Conservation (phyloP, 2,797 vertebrate species). For the Podarcis lilfordi region DNA sequence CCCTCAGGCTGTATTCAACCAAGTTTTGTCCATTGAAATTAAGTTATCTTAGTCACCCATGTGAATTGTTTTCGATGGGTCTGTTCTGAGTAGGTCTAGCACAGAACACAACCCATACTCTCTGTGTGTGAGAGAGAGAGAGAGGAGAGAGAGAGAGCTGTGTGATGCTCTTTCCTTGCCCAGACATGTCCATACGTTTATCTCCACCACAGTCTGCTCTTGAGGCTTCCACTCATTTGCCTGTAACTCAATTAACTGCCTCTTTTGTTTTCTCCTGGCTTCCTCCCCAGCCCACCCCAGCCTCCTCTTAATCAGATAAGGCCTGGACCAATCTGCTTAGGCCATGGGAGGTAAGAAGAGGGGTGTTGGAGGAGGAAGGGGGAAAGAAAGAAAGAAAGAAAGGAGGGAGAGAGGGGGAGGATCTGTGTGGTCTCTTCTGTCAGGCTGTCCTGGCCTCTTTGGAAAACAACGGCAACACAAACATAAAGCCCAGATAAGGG, state of each 20-base stretch:
- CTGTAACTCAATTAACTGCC: constrained; percentile 72
- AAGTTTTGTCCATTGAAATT: no score
- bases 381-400: not conserved
- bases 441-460: constrained; percentile 74
- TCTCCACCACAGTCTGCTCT: constrained; percentile 53
- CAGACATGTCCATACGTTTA: constrained; percentile 24
- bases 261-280: not conserved
- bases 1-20: no score
- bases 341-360: constrained; percentile 54
- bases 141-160: no score
- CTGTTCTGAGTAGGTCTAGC: no score
- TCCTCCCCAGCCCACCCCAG: not conserved
- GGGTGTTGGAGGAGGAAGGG: constrained; percentile 41
- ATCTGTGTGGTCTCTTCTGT: constrained; percentile 75
- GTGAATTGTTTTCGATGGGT: no score
- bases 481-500: constrained; percentile 73
- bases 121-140: no score
- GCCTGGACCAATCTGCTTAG: constrained; percentile 67
- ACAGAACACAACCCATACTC: no score
- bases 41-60: no score
- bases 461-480: not conserved
- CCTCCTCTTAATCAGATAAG: constrained; percentile 73
- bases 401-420: constrained; percentile 35
- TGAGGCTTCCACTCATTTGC: constrained; percentile 48
- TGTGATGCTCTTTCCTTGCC: not conserved